These are phyloP conservation scores for Miltochrista miniata DNA, from an alignment of 2,888 invertebrate species.

Conservation along the genomic window DNA sequence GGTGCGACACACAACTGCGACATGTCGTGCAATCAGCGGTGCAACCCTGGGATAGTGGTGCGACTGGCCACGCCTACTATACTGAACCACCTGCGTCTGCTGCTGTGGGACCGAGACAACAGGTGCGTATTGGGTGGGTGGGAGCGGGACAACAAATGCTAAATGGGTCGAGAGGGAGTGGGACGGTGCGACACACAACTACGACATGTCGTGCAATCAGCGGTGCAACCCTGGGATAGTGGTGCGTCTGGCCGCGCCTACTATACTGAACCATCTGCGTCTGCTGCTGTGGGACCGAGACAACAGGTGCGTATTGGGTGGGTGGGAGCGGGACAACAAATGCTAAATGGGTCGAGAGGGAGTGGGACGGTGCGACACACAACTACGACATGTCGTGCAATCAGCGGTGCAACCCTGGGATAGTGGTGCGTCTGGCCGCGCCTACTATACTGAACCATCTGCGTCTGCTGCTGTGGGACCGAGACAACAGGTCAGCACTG, in stretches of 20 bases:
- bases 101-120: slow-evolving; percentile 97
- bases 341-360: too few relatives aligned
- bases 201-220: slow-evolving; percentile 95
- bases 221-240: slow-evolving; percentile 91
- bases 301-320: slow-evolving; percentile 86
- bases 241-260: slow-evolving; percentile 91
- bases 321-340: too few relatives aligned
- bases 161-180: slow-evolving; percentile 97
- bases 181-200: slow-evolving; percentile 94
- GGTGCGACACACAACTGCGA: slow-evolving; percentile 95
- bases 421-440: slow-evolving; percentile 92
- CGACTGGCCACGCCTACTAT: slow-evolving; percentile 93
- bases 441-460: slow-evolving; percentile 97
- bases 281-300: slow-evolving; percentile 98
- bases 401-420: slow-evolving; percentile 90
- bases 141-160: too few relatives aligned
- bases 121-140: too few relatives aligned
- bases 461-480: slow-evolving; percentile 96
- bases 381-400: too few relatives aligned
- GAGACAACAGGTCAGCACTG: slow-evolving; percentile 89
- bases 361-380: slow-evolving; percentile 95
- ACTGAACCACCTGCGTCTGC: slow-evolving; percentile 95
- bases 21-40: slow-evolving; percentile 92
- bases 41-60: slow-evolving; percentile 91
- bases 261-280: slow-evolving; percentile 96